Evolutionary conservation across 2,797 vertebrate genomes (phyloP).

Genomic region (Smutsia temminckii): DNA sequence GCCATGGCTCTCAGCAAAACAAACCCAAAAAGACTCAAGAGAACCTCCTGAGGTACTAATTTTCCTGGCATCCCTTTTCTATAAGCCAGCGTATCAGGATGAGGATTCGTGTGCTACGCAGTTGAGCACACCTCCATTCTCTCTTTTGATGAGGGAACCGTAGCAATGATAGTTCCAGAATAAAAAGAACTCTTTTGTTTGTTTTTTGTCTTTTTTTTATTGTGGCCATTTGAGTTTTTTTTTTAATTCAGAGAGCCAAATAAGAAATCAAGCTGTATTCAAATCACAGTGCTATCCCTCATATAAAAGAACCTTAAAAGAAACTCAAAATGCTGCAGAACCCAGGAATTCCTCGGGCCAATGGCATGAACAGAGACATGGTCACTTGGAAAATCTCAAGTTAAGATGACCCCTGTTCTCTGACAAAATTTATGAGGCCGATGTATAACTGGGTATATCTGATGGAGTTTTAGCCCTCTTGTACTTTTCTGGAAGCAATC

Average conservation of each 20-base stretch:
- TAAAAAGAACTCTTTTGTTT: not conserved
- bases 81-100: accelerated
- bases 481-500: not conserved
- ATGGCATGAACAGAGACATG: not conserved
- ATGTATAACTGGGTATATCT: not conserved
- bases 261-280: conserved; percentile 32
- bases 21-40: not conserved
- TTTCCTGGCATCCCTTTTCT: accelerated
- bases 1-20: not conserved
- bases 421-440: not conserved
- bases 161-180: not conserved
- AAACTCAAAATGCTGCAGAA: not conserved
- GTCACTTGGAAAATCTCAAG: not conserved
- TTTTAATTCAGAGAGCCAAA: conserved; percentile 53
- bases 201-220: conserved; percentile 47
- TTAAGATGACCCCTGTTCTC: not conserved
- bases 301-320: not conserved
- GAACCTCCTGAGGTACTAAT: accelerated
- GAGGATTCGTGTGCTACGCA: not conserved
- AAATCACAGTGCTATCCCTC: not conserved
- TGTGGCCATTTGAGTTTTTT: conserved; percentile 15
- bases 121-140: not conserved
- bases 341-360: not conserved
- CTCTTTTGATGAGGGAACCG: conserved; percentile 48
- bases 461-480: not conserved